Evolutionary conservation across 2,888 invertebrate species (phyloP).

Genomic region (Cylindroiulus punctatus): DNA sequence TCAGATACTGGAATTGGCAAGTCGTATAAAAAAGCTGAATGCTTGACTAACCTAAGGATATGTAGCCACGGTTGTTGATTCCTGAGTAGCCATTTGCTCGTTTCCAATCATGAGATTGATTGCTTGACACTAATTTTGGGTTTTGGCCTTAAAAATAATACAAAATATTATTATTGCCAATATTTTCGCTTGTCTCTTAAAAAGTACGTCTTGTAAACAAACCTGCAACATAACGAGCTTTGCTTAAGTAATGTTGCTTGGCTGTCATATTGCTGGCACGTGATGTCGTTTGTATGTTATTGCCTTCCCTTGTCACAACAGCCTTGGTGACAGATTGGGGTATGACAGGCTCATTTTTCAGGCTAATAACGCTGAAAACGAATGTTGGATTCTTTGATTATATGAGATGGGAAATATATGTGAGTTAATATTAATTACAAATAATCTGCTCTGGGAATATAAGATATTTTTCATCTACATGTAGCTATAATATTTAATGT

Average conservation of each 20-base stretch:
- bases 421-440: too few species aligned
- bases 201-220: neutral
- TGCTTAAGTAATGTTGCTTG: conserved; percentile 81
- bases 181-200: neutral
- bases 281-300: conserved; percentile 43
- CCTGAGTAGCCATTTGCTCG: conserved; percentile 49
- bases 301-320: conserved; percentile 8
- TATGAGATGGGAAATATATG: neutral
- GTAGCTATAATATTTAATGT: too few species aligned
- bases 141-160: conserved; percentile 62
- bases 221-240: conserved; percentile 83
- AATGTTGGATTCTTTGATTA: conserved; percentile 19
- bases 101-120: conserved; percentile 52
- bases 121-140: conserved; percentile 62
- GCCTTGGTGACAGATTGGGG: conserved; percentile 13
- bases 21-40: neutral
- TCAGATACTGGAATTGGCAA: neutral
- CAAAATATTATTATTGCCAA: neutral
- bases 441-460: too few species aligned
- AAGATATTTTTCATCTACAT: too few species aligned
- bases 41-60: conserved; percentile 46
- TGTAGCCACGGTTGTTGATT: conserved; percentile 46
- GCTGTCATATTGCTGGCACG: conserved; percentile 64
- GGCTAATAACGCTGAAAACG: conserved; percentile 43
- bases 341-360: neutral